phyloP scores from a whole-genome alignment of 1,140 invertebrate species.

The Tachypleus tridentatus region DNA sequence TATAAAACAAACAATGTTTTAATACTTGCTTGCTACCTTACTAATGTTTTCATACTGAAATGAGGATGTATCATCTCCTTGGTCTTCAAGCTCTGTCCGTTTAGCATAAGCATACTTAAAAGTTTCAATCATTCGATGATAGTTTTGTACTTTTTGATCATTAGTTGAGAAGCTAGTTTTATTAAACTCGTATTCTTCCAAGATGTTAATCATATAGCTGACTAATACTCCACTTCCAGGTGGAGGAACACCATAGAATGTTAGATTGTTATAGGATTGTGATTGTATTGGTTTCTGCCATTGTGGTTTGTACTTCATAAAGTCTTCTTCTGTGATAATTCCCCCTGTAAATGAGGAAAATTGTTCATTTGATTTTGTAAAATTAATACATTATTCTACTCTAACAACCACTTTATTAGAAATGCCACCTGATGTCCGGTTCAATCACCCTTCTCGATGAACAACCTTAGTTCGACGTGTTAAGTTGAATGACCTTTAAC shows the following conservation, averaged over 20 bases:
- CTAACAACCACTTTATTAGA: no score
- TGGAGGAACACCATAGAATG: constrained; percentile 5
- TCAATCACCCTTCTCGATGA: no score
- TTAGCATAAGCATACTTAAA: constrained; percentile 43
- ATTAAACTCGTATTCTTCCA: constrained; percentile 47
- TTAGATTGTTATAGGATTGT: constrained; percentile 1
- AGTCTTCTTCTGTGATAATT: constrained; percentile 29
- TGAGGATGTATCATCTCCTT: constrained; percentile 3
- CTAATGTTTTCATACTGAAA: no score
- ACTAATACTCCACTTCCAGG: constrained; percentile 70
- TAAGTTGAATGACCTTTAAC: no score
- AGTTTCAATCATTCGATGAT: constrained; percentile 38
- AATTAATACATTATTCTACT: no score
- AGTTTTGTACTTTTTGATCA: constrained; percentile 24
- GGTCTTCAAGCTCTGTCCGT: constrained; percentile 38
- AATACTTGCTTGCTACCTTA: no score
- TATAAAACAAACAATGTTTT: no score
- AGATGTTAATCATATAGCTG: constrained; percentile 65
- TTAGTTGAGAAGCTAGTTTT: constrained; percentile 3
- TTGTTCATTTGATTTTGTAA: no score
- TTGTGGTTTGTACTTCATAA: constrained; percentile 23
- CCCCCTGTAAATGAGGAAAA: constrained; percentile 17
- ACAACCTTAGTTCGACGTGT: no score
- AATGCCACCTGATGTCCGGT: no score
- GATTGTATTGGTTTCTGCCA: neutral